Evolutionary conservation across 2,113 vertebrate genomes (phyloP), one percentile per base, ranked within the genome.

Genomic region (Poicephalus meyeri): DNA sequence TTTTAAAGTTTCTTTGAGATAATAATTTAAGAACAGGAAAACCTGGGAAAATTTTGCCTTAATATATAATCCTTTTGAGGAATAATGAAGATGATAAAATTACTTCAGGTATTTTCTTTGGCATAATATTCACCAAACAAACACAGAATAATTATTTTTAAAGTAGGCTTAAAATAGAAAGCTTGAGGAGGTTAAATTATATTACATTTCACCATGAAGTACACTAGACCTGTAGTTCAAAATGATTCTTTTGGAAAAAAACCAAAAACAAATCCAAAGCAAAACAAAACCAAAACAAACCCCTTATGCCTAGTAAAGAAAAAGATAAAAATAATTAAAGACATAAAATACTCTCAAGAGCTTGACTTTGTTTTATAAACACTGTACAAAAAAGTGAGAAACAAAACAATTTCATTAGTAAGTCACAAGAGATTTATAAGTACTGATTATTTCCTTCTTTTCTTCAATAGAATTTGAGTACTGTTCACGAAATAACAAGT

Each of bases 41-140:
- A 95, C 71, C 61, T n/a, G 47, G 20, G 15, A 24, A n/a, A 85
- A 79, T 33, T 76, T 35, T 87, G 31, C 47, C 42, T 68, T 77
- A 65, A 44, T 41, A 86, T 6, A 5, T 49, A 86, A 81, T 42
- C 50, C 37, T 76, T 76, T 16, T 84, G 64, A 96, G 58, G 8
- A 80, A 88, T 74, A 73, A 88, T 6, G 12, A 80, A 68, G 52
- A 90, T 20, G 19, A 58, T 44, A 91, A 85, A 70, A 86, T 89
- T 80, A 76, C 11, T 72, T 93, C 70, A 78, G 68, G 69, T 47
- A 93, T 39, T 69, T 91, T 96, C 96, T 96, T 97, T 97, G 96
- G 96, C 73, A 93, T 96, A 87, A 79, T 72, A 88, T 49, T 93
- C 72, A 92, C 56, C 72, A 78, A 78, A 94, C 33, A 78, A 69